A percentile compares a stretch with the other conserved stretches of the same genome.
These are phyloP conservation scores for pig (Sus scrofa) DNA, from an alignment of 2,113 vertebrate species.

Conservation along the genomic window T2T-Sscrofa CM000819.6:19779501-19780000, in stretches of 20 bases:
- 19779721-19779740: background rate
- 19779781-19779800: background rate
- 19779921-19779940: background rate
- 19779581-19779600: background rate
- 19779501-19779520: background rate
- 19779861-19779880: background rate
- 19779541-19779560: background rate
- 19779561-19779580: background rate
- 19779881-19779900: background rate
- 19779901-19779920: background rate
- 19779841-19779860: background rate
- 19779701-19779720: background rate
- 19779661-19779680: background rate
- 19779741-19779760: background rate
- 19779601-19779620: background rate
- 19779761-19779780: background rate
- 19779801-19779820: background rate
- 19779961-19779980: background rate
- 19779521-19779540: background rate
- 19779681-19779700: background rate
- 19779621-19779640: background rate
- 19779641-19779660: background rate
- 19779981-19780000: background rate
- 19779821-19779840: background rate
- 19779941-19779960: background rate